phyloP scores from a whole-genome alignment of 2,797 vertebrate species.

The Squalus acanthias region DNA sequence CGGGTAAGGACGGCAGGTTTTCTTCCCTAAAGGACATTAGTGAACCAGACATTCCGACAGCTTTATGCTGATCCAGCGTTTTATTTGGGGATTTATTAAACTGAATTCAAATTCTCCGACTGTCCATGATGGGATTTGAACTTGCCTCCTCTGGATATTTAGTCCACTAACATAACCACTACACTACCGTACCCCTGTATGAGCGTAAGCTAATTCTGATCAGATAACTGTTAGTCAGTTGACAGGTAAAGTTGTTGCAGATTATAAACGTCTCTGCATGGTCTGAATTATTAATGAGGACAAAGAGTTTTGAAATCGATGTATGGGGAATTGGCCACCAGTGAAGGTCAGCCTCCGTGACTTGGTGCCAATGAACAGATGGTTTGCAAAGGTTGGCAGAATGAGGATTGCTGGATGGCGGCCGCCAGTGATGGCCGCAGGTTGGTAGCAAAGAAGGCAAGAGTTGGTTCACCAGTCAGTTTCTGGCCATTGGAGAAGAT shows the following conservation, averaged over 20 bases:
- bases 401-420: not conserved
- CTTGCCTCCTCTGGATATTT: not conserved
- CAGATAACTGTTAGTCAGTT: not conserved
- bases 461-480: not conserved
- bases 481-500: not conserved
- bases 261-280: not conserved
- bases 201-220: not conserved
- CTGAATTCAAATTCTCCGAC: too few species aligned
- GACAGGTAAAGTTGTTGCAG: not conserved
- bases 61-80: too few species aligned
- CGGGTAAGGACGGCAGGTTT: too few species aligned
- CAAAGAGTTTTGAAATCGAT: not conserved
- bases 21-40: too few species aligned
- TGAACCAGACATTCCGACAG: too few species aligned
- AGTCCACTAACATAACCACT: not conserved
- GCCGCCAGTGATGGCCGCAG: too few species aligned
- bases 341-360: not conserved
- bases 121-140: too few species aligned
- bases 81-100: too few species aligned
- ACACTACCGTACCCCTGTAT: too few species aligned
- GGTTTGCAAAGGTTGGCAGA: not conserved
- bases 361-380: not conserved
- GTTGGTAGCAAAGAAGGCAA: not conserved
- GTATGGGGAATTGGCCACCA: not conserved
- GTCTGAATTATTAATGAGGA: not conserved